Base-by-base conservation (phyloP, 2,797 vertebrate genomes). In the Champsocephalus esox region DNA sequence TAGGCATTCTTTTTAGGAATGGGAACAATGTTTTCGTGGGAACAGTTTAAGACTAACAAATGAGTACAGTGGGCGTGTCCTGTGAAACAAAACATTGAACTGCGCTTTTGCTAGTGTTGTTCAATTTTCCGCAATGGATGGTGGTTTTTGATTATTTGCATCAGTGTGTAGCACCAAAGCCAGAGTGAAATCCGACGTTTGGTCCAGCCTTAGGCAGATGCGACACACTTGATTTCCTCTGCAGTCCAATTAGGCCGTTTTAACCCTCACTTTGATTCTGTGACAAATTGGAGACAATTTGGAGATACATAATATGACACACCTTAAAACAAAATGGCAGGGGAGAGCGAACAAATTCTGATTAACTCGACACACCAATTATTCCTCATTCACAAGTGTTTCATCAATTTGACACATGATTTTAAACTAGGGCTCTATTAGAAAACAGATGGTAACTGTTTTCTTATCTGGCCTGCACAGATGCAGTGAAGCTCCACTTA, bases 281-380 rank as follows among this genome's bases (percentile, higher is more conserved):
- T 89, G 87, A 89, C 86, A 75, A 93, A 92, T 89, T 66, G 64
- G 76, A 73, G 81, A 88, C 89, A 89, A 86, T 89, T 87, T 82
- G 78, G 77, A 88, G 83, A 92, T 81, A 21, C 75, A 59, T 84
- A 78, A 84, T 70, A 67, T 50, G 82, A 90, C 74, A 84, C 76
- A 84, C 82, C 83, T 87, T 82, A 64, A 91, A 84, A 89, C 55
- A 77, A 76, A 89, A 83, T 71, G 71, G 75, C 76, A 78, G 77
- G 69, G 60, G 52, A 79, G 69, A 73, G 60, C 21, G 66, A 81
- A 77, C 62, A 73, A 77, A 89, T 90, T 82, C 50, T 45, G 85
- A 90, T 88, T 88, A 87, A 87, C 83, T 85, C 5, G 79, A 86
- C 88, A 82, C 82, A 66, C 81, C 81, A 83, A 87, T 89, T 92